Base-by-base conservation (phyloP, 2,797 vertebrate genomes). In the Hydrolagus colliei region DNA sequence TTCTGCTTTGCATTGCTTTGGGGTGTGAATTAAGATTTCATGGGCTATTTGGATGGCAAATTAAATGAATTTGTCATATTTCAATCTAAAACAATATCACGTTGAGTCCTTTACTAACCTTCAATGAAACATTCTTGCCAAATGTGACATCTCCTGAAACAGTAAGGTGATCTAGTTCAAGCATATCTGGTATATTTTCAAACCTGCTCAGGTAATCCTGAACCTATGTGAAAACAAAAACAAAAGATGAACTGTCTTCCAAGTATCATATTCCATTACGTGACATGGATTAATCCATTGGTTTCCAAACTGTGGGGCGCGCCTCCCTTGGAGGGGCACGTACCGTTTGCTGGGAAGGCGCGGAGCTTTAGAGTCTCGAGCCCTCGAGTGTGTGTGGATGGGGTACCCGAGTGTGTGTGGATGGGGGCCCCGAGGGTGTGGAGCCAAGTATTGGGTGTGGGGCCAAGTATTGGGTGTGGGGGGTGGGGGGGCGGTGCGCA, bases 81-180 rank as follows among this genome's bases (percentile, higher is more conserved):
- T 61, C 59, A 18, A 85, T 72, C 18, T 27, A 73, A n/a, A 85
- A n/a, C 35, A n/a, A 27, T 16, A 72, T 41, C 32, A n/a, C 61
- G 67, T 10, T 1, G 16, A 85, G 8, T 1, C 12, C 5, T 74
- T 86, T 73, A 86, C 91, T 86, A 71, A 98, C 98, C 96, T 99
- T 99, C 89, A 99, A 91, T 13, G 95, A 96, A 87, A 99, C 98
- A 0, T 98, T 96, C 89, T 99, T 99, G 87, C 98, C 98, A 87
- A 99, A 97, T 7, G 98, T 98, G 89, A 99, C 98, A 85, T 99
- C 97, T 89, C 98, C 98, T 16, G 98, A 99, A 88, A 99, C 97
- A 0, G 98, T 99, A 86, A 99, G 95, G 90, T 99, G 98, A 93
- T 99, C 98, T 85, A 99, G 92, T 93, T 99, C 98, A 91, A 99